Evolutionary conservation across 2,113 vertebrate genomes (phyloP).

Genomic region (Indri indri): DNA sequence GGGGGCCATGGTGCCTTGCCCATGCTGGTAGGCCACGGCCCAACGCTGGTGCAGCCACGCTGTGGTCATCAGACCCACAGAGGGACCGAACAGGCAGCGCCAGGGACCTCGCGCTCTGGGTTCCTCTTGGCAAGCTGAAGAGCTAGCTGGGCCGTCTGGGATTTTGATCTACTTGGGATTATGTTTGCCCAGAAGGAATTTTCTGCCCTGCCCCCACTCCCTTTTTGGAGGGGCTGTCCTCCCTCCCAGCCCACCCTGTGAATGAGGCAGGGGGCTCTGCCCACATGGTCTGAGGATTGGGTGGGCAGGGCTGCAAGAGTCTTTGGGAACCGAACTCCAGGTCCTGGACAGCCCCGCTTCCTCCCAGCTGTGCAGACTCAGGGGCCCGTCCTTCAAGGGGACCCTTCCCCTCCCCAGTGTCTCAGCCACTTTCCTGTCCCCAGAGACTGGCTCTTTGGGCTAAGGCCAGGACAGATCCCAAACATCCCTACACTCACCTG

Average conservation of each 20-base stretch:
- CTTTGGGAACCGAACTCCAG: background rate
- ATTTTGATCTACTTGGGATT: background rate
- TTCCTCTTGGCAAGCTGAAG: background rate
- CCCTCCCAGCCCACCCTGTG: background rate
- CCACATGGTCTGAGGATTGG: fast-evolving
- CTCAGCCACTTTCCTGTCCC: background rate
- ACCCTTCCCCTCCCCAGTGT: background rate
- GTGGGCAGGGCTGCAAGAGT: background rate
- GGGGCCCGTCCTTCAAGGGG: fast-evolving
- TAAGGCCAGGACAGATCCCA: background rate
- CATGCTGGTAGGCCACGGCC: fast-evolving
- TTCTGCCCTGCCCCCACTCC: background rate
- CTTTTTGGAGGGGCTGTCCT: background rate
- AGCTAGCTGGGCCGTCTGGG: background rate
- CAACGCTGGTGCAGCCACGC: background rate
- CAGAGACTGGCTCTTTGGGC: background rate
- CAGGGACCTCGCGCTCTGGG: background rate
- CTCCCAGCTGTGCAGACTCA: background rate
- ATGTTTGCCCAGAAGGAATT: background rate
- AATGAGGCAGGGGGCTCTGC: background rate
- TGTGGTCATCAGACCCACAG: background rate
- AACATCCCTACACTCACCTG: no score
- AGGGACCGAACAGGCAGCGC: fast-evolving
- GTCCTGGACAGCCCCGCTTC: background rate
- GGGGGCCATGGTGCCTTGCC: background rate